phyloP scores from a whole-genome alignment of 2,888 invertebrate genomes.

The Amphipoea lucens region DNA sequence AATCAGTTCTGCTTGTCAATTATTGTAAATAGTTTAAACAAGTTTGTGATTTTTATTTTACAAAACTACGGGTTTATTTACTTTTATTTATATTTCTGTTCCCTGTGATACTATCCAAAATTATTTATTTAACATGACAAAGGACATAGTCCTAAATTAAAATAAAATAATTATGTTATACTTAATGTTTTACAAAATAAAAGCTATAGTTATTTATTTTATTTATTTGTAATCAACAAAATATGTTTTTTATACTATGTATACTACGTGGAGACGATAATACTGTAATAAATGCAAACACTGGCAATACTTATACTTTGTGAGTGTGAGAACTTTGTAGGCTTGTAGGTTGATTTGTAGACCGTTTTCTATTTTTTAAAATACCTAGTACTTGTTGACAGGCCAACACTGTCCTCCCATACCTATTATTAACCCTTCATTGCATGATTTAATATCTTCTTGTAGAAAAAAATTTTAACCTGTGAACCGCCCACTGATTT shows the following conservation, averaged over 20 bases:
- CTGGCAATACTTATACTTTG: background rate
- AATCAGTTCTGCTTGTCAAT: slow-evolving; percentile 2
- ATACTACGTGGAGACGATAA: background rate
- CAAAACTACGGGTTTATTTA: slow-evolving; percentile 39
- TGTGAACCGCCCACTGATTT: no score
- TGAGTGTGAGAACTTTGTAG: no score
- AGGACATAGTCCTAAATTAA: slow-evolving; percentile 9
- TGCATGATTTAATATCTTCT: no score
- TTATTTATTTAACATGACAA: slow-evolving; percentile 8
- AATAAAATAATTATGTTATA: slow-evolving; percentile 1
- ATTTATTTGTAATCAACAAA: slow-evolving; percentile 13
- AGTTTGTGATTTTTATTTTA: slow-evolving; percentile 28
- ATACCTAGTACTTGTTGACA: no score
- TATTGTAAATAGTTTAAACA: slow-evolving; percentile 29
- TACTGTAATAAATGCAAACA: background rate
- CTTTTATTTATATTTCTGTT: slow-evolving; percentile 16
- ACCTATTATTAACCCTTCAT: no score
- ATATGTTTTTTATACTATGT: background rate
- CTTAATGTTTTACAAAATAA: background rate
- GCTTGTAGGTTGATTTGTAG: no score
- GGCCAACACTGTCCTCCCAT: no score
- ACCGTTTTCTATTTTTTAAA: no score
- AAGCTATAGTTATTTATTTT: background rate
- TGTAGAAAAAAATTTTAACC: no score
- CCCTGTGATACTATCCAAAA: slow-evolving; percentile 48